These are phyloP conservation scores for Portevinia maculata DNA, from an alignment of 2,888 invertebrate genomes.

Conservation along the genomic window DNA sequence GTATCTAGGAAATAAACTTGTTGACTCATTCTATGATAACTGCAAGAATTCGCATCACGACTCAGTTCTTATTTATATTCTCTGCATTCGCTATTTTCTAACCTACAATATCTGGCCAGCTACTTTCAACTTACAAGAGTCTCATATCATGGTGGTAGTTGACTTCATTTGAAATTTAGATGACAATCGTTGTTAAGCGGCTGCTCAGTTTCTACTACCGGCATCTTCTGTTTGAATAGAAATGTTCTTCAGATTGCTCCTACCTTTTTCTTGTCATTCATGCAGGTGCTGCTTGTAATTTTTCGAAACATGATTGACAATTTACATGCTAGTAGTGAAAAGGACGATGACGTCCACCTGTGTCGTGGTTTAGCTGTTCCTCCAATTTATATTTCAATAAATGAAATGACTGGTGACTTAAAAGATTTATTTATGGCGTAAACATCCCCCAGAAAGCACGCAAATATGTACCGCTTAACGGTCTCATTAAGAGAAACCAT, in stretches of 20 bases:
- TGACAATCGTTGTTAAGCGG: constrained; percentile 65
- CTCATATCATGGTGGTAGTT: constrained; percentile 1
- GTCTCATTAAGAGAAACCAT: no score
- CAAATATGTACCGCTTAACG: no score
- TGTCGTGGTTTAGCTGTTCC: no score
- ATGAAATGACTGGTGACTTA: no score
- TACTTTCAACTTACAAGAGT: constrained; percentile 8
- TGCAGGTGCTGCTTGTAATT: constrained; percentile 48
- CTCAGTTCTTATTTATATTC: constrained; percentile 51
- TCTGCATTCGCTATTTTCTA: not conserved
- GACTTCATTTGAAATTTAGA: constrained; percentile 70
- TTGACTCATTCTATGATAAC: constrained; percentile 51
- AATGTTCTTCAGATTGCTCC: constrained; percentile 23
- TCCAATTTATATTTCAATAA: no score
- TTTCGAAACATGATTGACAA: constrained; percentile 29
- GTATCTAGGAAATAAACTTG: constrained; percentile 44
- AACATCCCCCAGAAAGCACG: no score
- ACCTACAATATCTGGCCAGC: not conserved
- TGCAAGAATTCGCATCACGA: constrained; percentile 53
- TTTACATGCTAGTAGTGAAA: constrained; percentile 37
- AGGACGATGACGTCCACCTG: no score
- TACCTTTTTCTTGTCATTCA: constrained; percentile 38
- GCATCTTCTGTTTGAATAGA: constrained; percentile 34
- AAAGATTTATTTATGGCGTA: no score
- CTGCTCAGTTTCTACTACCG: constrained; percentile 51